Evolutionary conservation across 1,140 invertebrate species (phyloP).

Genomic region (Aradophagus sp.): DNA sequence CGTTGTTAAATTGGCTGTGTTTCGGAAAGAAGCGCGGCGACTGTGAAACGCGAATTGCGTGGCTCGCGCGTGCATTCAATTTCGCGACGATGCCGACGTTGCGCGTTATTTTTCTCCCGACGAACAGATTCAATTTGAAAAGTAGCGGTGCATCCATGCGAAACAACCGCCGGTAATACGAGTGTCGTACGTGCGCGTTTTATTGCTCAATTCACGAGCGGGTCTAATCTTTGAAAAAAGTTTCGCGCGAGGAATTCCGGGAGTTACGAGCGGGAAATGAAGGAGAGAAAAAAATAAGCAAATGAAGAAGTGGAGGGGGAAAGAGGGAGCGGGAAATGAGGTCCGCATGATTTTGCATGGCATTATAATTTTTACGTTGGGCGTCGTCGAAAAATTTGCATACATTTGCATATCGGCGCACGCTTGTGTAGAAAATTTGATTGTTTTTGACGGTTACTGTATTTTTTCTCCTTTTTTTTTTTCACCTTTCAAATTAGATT

Average conservation of each 20-base stretch:
- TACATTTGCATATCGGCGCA: constrained; percentile 33
- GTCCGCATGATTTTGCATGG: constrained; percentile 30
- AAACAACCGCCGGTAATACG: constrained; percentile 32
- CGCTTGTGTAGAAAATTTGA: constrained; percentile 14
- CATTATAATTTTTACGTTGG: constrained; percentile 30
- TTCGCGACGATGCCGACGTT: constrained; percentile 4
- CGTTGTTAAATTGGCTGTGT: constrained; percentile 37
- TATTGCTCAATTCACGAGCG: constrained; percentile 43
- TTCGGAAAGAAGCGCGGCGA: constrained; percentile 5
- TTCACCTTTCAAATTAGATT: neutral
- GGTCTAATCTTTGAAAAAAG: constrained; percentile 41
- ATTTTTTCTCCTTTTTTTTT: constrained; percentile 1
- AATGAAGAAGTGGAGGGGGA: neutral
- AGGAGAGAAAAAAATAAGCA: constrained; percentile 5
- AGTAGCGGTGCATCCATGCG: constrained; percentile 31
- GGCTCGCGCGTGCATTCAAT: constrained; percentile 14
- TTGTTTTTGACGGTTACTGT: constrained; percentile 15
- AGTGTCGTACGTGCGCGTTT: constrained; percentile 30
- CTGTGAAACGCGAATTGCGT: constrained; percentile 31
- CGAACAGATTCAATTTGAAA: constrained; percentile 50
- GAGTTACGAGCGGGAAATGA: constrained; percentile 8
- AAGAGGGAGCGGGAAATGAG: constrained; percentile 1
- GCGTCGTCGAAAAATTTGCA: constrained; percentile 21
- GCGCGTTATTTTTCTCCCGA: constrained; percentile 44
- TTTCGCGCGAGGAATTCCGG: constrained; percentile 23